phyloP scores from a whole-genome alignment of 2,888 invertebrate species.

The Caradrina kadenii region DNA sequence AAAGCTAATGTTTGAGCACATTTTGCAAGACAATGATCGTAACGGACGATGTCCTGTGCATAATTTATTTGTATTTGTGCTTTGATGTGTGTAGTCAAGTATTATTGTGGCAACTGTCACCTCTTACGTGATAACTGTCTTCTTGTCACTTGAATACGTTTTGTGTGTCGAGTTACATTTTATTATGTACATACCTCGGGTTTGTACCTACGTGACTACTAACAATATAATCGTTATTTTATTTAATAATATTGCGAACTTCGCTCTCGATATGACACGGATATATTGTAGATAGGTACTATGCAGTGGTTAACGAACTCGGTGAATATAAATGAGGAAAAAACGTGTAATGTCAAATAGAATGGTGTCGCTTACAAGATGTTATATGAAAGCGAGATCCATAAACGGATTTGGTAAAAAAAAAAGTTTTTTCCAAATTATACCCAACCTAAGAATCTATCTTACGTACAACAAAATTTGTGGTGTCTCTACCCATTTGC shows the following conservation, averaged over 20 bases:
- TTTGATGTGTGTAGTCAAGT: conserved; percentile 65
- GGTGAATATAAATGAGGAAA: conserved; percentile 3
- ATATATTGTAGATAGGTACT: neutral
- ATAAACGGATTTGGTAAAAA: neutral
- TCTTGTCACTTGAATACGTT: conserved; percentile 49
- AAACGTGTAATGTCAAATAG: neutral
- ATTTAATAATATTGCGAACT: conserved; percentile 44
- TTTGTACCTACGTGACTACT: conserved; percentile 41
- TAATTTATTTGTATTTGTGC: conserved; percentile 67
- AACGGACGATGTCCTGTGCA: conserved; percentile 78
- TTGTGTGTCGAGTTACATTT: conserved; percentile 53
- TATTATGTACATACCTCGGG: conserved; percentile 40
- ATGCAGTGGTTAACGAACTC: conserved; percentile 24
- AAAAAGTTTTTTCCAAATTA: neutral
- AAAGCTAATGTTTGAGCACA: conserved; percentile 72
- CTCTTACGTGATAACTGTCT: conserved; percentile 63
- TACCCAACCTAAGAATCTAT: too few relatives aligned
- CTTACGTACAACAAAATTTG: too few relatives aligned
- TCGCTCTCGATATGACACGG: conserved; percentile 24
- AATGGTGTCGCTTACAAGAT: conserved; percentile 4
- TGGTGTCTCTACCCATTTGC: neutral
- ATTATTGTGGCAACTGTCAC: conserved; percentile 65
- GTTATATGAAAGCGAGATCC: neutral
- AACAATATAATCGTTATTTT: conserved; percentile 35
- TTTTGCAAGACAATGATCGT: conserved; percentile 83